Percentiles rank a stretch among this genome's conserved stretches.
Conservation (phyloP, 2,888 invertebrate species). For the Drosophila flavopinicola region DNA sequence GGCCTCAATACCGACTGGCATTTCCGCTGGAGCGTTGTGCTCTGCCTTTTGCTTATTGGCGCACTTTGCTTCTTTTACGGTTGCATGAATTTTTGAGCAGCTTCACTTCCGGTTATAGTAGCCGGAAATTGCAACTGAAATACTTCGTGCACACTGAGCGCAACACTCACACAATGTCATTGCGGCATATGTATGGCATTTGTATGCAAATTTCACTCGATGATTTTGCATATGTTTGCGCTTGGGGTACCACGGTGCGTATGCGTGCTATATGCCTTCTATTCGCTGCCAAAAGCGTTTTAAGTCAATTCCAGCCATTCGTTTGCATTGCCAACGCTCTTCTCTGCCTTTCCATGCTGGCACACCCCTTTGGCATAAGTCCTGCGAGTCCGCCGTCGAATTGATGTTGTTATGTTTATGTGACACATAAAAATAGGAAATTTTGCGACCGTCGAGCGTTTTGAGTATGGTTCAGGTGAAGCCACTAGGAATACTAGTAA, state of each 20-base stretch:
- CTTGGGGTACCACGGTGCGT: conserved; percentile 33
- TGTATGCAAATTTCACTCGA: conserved; percentile 68
- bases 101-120: conserved; percentile 69
- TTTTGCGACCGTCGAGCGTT: conserved; percentile 46
- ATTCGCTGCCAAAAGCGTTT: conserved; percentile 29
- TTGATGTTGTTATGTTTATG: conserved; percentile 44
- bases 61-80: conserved; percentile 74
- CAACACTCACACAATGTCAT: conserved; percentile 18
- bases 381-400: conserved; percentile 20
- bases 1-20: conserved; percentile 9
- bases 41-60: conserved; percentile 58
- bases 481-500: not conserved
- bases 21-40: conserved; percentile 25
- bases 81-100: conserved; percentile 74
- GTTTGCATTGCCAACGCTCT: conserved; percentile 33
- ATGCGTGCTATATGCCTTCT: conserved; percentile 34
- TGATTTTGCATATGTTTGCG: conserved; percentile 62
- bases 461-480: conserved; percentile 32
- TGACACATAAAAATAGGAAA: conserved; percentile 54
- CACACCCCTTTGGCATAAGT: not conserved
- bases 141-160: conserved; percentile 17
- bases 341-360: not conserved
- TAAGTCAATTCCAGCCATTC: conserved; percentile 26
- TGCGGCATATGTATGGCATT: conserved; percentile 63
- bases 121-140: conserved; percentile 76